A percentile compares a stretch with the other conserved stretches of the same genome.
These are phyloP conservation scores for Eriosoma lanigerum DNA, from an alignment of 1,140 invertebrate genomes.

Conservation along the genomic window DNA sequence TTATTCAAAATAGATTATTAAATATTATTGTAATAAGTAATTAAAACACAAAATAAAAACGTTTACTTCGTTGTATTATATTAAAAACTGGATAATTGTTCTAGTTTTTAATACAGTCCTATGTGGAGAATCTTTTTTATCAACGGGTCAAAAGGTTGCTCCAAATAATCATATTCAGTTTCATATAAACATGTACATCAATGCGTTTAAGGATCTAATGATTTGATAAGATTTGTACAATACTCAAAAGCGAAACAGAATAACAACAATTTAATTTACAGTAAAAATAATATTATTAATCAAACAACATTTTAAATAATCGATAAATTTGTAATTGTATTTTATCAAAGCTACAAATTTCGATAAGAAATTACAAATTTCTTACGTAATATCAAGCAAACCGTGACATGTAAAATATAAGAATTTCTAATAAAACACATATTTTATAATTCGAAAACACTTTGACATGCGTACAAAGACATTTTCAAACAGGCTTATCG, in stretches of 20 bases:
- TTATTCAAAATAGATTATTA: not conserved
- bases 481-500: not conserved
- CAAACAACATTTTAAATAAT: too few relatives aligned
- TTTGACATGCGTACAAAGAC: not conserved
- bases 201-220: not conserved
- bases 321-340: too few relatives aligned
- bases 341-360: too few relatives aligned
- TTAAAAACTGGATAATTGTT: constrained; percentile 17
- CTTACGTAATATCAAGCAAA: too few relatives aligned
- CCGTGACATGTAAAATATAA: too few relatives aligned
- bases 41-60: constrained; percentile 2
- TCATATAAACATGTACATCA: constrained; percentile 12
- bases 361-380: too few relatives aligned
- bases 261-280: too few relatives aligned
- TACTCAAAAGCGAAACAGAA: too few relatives aligned
- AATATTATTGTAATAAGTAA: too few relatives aligned
- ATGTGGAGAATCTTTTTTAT: not conserved
- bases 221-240: not conserved
- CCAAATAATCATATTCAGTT: not conserved
- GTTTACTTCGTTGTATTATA: not conserved
- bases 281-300: too few relatives aligned
- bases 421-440: too few relatives aligned
- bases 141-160: constrained; percentile 15
- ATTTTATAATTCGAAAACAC: too few relatives aligned
- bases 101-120: not conserved